Evolutionary conservation across 2,888 invertebrate genomes (phyloP).

Genomic region (Eubasilissa splendida): DNA sequence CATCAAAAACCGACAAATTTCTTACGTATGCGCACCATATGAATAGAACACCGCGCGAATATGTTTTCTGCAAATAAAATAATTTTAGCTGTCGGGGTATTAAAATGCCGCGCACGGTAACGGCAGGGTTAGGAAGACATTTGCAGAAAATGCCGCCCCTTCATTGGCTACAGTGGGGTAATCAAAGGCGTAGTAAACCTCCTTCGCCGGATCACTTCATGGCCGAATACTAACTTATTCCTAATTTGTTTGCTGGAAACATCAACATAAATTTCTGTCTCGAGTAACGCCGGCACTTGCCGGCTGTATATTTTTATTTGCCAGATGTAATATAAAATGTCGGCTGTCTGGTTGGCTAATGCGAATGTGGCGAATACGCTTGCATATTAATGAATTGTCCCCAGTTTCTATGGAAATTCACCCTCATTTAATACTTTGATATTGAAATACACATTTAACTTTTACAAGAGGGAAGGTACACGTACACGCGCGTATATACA

Average conservation of each 20-base stretch:
- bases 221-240: constrained; percentile 53
- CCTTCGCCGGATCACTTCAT: constrained; percentile 47
- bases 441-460: background rate
- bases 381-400: constrained; percentile 29
- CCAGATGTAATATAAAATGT: constrained; percentile 32
- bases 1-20: too few species aligned
- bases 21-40: too few species aligned
- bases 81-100: background rate
- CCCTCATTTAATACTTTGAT: background rate
- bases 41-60: too few species aligned
- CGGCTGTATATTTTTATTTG: constrained; percentile 35
- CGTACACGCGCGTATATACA: too few species aligned
- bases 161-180: constrained; percentile 33
- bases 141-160: background rate
- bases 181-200: constrained; percentile 41
- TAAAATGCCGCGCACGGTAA: background rate
- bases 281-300: constrained; percentile 23
- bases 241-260: constrained; percentile 49
- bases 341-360: background rate
- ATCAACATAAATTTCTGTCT: constrained; percentile 50
- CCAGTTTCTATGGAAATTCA: constrained; percentile 22
- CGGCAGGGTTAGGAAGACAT: background rate
- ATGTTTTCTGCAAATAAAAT: too few species aligned
- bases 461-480: too few species aligned
- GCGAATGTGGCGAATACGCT: background rate